A percentile compares a stretch with the other conserved stretches of the same genome.
These are phyloP conservation scores for Anaspis maculata DNA, from an alignment of 2,888 invertebrate genomes.

Conservation along the genomic window DNA sequence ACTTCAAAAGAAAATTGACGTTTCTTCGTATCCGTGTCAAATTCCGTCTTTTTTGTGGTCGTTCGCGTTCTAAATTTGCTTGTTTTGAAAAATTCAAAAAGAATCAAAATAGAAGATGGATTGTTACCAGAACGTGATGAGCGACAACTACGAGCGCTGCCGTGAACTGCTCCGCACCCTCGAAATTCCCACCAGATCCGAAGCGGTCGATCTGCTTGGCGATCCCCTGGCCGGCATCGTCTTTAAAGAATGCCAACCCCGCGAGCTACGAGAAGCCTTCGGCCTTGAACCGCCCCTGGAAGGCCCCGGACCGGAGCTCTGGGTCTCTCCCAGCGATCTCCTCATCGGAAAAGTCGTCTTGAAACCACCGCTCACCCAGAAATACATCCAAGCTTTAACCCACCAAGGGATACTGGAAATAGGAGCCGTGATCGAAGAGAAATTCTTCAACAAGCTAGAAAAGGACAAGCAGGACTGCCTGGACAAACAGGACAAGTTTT, in stretches of 20 bases:
- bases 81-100: too few relatives aligned
- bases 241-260: conserved; percentile 27
- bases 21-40: too few relatives aligned
- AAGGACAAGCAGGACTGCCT: conserved; percentile 29
- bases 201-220: conserved; percentile 33
- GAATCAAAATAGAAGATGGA: too few relatives aligned
- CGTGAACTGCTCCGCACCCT: conserved; percentile 13
- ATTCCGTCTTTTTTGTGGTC: too few relatives aligned
- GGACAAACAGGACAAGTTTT: conserved; percentile 24
- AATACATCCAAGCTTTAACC: conserved; percentile 38
- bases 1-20: too few relatives aligned
- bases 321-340: conserved; percentile 42
- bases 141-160: too few relatives aligned
- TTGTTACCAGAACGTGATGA: too few relatives aligned
- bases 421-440: conserved; percentile 32
- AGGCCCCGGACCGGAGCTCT: conserved; percentile 37
- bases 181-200: conserved; percentile 35
- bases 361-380: conserved; percentile 37
- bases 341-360: conserved; percentile 38
- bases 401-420: conserved; percentile 40
- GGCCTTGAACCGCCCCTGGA: conserved; percentile 31
- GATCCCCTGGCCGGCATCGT: conserved; percentile 32
- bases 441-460: conserved; percentile 30
- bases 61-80: too few relatives aligned
- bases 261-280: conserved; percentile 29